Conservation (phyloP, 2,113 vertebrate species). For the Bubo blakistoni region DNA sequence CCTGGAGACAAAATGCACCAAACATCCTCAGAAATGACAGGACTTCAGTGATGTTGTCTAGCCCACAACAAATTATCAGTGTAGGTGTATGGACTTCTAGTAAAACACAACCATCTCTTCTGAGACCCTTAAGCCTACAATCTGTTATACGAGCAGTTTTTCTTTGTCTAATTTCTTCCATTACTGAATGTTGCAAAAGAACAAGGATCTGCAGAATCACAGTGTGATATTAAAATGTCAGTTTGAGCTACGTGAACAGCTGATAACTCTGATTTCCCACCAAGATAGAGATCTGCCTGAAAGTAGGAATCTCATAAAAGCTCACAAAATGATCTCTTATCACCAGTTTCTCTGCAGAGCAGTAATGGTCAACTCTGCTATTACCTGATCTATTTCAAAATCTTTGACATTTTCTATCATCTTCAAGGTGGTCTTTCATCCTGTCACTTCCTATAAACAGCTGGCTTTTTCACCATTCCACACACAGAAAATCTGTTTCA, state of each 20-base stretch:
- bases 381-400: background rate
- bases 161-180: background rate
- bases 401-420: background rate
- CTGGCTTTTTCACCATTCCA: background rate
- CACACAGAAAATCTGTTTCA: background rate
- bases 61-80: no score
- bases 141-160: background rate
- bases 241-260: background rate
- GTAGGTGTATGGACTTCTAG: background rate
- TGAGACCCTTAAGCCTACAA: background rate
- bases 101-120: background rate
- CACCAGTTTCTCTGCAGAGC: background rate
- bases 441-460: background rate
- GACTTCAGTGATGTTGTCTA: background rate
- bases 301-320: background rate
- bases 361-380: background rate
- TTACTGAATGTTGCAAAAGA: background rate
- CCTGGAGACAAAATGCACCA: background rate
- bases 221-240: background rate
- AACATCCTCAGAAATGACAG: background rate
- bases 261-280: background rate
- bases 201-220: background rate
- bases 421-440: background rate
- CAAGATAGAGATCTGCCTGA: background rate
- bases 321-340: background rate